These are phyloP conservation scores for Phylloscopus collybita DNA, from an alignment of 2,797 vertebrate genomes.

Conservation along the genomic window DNA sequence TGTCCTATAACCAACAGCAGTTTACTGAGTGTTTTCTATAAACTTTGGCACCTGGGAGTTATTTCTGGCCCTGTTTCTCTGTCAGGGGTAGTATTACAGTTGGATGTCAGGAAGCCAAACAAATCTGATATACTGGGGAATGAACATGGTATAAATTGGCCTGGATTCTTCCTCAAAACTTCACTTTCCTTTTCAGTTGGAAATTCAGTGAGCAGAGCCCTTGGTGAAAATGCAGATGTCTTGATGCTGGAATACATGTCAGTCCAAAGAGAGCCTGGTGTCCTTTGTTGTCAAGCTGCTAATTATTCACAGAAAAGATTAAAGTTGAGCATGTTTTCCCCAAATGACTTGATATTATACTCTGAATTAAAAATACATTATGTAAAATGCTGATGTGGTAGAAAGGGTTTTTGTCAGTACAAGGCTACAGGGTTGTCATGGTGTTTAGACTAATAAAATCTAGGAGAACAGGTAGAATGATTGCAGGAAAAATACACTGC, in stretches of 20 bases:
- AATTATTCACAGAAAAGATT: constrained; percentile 21
- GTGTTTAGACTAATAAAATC: background rate
- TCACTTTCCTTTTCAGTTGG: background rate
- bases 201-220: background rate
- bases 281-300: constrained; percentile 19
- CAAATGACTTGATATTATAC: constrained; percentile 9
- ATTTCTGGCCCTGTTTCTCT: background rate
- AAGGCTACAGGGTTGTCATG: background rate
- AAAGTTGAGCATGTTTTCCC: constrained; percentile 22
- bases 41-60: background rate
- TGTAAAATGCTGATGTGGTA: constrained; percentile 8
- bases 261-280: background rate
- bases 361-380: constrained; percentile 46
- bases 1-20: background rate
- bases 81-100: background rate
- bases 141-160: background rate
- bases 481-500: background rate
- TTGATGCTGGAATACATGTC: background rate
- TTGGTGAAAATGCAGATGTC: background rate
- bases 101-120: background rate
- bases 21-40: background rate
- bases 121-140: background rate
- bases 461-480: background rate
- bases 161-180: background rate
- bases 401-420: background rate